phyloP scores from a whole-genome alignment of 1,140 invertebrate genomes.

The Drosophila quadrilineata region DNA sequence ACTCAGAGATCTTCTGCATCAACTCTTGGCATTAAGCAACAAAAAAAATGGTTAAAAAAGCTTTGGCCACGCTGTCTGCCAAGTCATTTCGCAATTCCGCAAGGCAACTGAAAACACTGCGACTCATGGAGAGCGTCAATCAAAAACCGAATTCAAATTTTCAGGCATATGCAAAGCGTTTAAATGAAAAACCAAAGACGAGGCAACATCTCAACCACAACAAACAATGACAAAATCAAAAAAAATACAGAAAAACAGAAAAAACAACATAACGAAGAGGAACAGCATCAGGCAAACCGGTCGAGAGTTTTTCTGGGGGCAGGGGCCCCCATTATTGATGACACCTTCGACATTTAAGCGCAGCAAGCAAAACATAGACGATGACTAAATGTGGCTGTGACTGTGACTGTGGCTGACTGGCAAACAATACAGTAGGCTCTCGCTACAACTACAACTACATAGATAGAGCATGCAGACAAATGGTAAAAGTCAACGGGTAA shows the following conservation, averaged over 20 bases:
- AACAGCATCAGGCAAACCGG: conserved; percentile 45
- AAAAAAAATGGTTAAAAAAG: conserved; percentile 8
- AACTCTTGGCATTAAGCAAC: conserved; percentile 3
- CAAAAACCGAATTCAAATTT: conserved; percentile 61
- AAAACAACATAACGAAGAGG: conserved; percentile 12
- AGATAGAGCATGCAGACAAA: conserved; percentile 31
- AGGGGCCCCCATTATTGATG: conserved; percentile 55
- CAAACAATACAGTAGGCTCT: background rate
- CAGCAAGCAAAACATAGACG: conserved; percentile 39
- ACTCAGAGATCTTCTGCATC: too few species aligned
- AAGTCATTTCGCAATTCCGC: conserved; percentile 51
- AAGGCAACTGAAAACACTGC: conserved; percentile 32
- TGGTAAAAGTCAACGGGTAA: conserved; percentile 71
- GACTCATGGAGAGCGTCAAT: conserved; percentile 52
- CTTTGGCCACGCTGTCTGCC: background rate
- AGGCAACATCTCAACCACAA: conserved; percentile 26
- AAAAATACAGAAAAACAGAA: conserved; percentile 6
- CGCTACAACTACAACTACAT: background rate
- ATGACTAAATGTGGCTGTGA: conserved; percentile 57
- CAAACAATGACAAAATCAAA: conserved; percentile 4
- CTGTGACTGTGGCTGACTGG: conserved; percentile 1
- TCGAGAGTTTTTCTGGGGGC: conserved; percentile 22
- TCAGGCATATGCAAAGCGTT: conserved; percentile 48
- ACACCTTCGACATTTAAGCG: conserved; percentile 75
- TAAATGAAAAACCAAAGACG: conserved; percentile 34